Evolutionary conservation across 64 coral and sea anemone genomes (phyloP).

Genomic region (Actinia equina): DNA sequence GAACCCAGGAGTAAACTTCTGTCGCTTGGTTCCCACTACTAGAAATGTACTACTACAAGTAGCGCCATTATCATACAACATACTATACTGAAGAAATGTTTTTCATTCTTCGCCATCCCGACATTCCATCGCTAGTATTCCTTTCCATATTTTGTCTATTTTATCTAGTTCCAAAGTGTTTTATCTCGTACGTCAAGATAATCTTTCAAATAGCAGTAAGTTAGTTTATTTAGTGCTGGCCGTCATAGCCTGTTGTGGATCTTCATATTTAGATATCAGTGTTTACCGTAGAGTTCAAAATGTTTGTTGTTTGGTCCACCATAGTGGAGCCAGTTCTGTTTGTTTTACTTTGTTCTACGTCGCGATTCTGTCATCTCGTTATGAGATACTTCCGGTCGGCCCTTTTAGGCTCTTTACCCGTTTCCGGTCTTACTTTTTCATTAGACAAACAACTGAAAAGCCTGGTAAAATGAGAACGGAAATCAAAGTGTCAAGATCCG

Average conservation of each 20-base stretch:
- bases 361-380: not conserved
- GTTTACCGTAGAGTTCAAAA: not conserved
- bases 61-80: too few species aligned
- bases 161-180: not conserved
- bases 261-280: not conserved
- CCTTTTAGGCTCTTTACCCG: not conserved
- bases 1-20: too few species aligned
- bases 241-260: not conserved
- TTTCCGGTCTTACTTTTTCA: conserved; percentile 4
- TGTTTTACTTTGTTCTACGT: not conserved
- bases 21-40: too few species aligned
- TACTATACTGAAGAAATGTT: not conserved
- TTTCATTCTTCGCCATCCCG: not conserved
- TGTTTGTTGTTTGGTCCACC: not conserved
- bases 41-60: too few species aligned
- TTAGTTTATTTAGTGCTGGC: not conserved
- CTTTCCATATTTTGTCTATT: conserved; percentile 10
- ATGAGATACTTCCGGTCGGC: not conserved
- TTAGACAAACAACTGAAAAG: conserved; percentile 6
- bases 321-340: not conserved
- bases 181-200: not conserved
- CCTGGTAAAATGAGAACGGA: not conserved
- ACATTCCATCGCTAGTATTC: not conserved
- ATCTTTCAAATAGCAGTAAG: not conserved
- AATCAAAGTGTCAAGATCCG: conserved; percentile 15